These are phyloP conservation scores for Mionectes macconnelli DNA, from an alignment of 2,113 vertebrate genomes.

Conservation along the genomic window DNA sequence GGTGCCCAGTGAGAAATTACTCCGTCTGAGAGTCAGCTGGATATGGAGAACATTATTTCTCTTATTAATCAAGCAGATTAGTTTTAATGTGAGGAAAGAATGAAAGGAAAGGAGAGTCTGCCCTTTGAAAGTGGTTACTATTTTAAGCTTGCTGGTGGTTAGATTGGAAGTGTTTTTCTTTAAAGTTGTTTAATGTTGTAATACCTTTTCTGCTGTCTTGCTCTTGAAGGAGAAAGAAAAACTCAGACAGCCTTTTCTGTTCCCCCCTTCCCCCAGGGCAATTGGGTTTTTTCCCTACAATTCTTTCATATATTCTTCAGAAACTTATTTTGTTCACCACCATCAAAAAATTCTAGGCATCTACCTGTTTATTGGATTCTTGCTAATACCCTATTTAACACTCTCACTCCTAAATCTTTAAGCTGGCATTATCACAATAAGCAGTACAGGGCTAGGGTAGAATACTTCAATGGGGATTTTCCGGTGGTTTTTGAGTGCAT, in stretches of 20 bases:
- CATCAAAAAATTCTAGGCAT: neutral
- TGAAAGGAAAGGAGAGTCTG: neutral
- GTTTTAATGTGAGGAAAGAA: neutral
- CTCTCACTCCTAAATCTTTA: neutral
- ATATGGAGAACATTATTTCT: neutral
- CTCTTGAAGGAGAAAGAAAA: neutral
- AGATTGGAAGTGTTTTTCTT: neutral
- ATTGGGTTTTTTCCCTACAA: neutral
- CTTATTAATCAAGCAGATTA: constrained; percentile 20
- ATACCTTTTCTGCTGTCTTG: neutral
- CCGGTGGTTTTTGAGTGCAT: neutral
- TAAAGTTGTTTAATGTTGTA: neutral
- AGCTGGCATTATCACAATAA: neutral
- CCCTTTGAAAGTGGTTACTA: neutral
- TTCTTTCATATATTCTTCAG: neutral
- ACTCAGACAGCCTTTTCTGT: neutral
- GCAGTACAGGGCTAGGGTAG: neutral
- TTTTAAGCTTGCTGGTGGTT: neutral
- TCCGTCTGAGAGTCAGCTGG: neutral
- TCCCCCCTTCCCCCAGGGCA: neutral
- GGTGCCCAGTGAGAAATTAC: neutral
- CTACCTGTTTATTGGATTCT: neutral
- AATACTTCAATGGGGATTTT: neutral
- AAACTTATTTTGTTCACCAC: neutral
- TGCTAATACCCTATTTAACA: neutral